phyloP scores from a whole-genome alignment of 2,888 invertebrate species.

The Eretmocerus hayati region DNA sequence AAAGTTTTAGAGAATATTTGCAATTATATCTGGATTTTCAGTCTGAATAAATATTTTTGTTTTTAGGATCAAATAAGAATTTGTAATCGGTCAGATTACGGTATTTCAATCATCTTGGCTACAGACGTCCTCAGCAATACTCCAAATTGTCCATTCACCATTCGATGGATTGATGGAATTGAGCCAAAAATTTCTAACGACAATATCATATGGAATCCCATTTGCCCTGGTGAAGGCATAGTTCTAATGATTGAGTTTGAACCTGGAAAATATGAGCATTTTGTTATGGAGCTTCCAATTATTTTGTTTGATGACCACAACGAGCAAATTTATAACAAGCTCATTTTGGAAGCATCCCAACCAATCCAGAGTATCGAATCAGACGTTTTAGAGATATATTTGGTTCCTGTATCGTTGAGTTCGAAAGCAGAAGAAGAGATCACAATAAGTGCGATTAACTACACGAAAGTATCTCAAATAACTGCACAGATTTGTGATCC shows the following conservation, averaged over 20 bases:
- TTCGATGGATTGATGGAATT: slow-evolving; percentile 29
- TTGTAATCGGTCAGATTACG: slow-evolving; percentile 24
- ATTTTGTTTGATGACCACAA: slow-evolving; percentile 35
- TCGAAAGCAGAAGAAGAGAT: slow-evolving; percentile 28
- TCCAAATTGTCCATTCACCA: slow-evolving; percentile 30
- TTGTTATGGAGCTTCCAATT: slow-evolving; percentile 35
- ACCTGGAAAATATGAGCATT: slow-evolving; percentile 32
- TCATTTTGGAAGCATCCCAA: slow-evolving; percentile 36
- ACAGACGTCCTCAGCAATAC: slow-evolving; percentile 28
- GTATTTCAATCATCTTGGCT: slow-evolving; percentile 32
- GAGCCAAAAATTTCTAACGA: slow-evolving; percentile 17
- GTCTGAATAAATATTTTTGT: no score
- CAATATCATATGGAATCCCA: slow-evolving; percentile 29
- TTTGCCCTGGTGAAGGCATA: slow-evolving; percentile 29
- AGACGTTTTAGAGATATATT: slow-evolving; percentile 32
- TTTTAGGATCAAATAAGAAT: no score
- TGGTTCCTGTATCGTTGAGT: slow-evolving; percentile 38
- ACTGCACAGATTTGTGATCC: slow-evolving; percentile 18
- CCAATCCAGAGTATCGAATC: slow-evolving; percentile 32
- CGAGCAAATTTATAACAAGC: slow-evolving; percentile 37
- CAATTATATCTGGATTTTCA: no score
- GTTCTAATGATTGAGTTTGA: slow-evolving; percentile 32
- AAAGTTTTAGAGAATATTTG: no score
- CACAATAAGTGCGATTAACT: slow-evolving; percentile 23
- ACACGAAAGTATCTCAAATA: slow-evolving; percentile 21